phyloP scores from a whole-genome alignment of 1,140 invertebrate species.

The Ceratosolen solmsi region DNA sequence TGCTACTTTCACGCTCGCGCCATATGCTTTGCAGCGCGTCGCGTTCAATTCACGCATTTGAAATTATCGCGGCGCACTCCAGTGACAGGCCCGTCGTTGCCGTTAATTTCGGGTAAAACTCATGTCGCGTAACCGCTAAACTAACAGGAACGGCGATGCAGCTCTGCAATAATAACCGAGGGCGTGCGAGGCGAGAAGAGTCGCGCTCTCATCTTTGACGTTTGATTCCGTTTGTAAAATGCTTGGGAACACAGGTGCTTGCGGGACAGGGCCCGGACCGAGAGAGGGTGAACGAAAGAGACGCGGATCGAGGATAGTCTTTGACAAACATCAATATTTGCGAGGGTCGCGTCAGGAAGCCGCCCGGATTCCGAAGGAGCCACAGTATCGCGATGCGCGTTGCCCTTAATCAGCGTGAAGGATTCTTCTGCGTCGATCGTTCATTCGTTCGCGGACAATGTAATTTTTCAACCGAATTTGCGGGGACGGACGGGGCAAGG shows the following conservation, averaged over 20 bases:
- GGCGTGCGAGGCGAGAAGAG: too few species aligned
- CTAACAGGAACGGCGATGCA: too few species aligned
- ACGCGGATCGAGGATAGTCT: constrained; percentile 73
- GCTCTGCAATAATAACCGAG: too few species aligned
- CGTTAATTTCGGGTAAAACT: too few species aligned
- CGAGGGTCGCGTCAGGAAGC: constrained; percentile 67
- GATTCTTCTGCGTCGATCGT: not conserved
- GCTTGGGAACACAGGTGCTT: not conserved
- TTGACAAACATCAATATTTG: constrained; percentile 75
- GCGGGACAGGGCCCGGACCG: constrained; percentile 53
- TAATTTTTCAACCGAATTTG: not conserved
- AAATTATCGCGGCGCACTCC: not conserved
- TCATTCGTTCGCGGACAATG: not conserved
- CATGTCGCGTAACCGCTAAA: too few species aligned
- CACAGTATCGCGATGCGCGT: not conserved
- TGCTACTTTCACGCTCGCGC: not conserved
- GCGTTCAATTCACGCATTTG: too few species aligned
- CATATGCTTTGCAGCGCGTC: not conserved
- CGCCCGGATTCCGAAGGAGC: not conserved
- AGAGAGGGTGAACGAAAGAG: constrained; percentile 60
- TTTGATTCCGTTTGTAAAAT: too few species aligned
- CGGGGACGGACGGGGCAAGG: not conserved
- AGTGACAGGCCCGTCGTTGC: too few species aligned
- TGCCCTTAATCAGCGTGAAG: not conserved
- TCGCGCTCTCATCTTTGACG: not conserved